phyloP scores from a whole-genome alignment of 2,797 vertebrate species.

The Xenops minutus region DNA sequence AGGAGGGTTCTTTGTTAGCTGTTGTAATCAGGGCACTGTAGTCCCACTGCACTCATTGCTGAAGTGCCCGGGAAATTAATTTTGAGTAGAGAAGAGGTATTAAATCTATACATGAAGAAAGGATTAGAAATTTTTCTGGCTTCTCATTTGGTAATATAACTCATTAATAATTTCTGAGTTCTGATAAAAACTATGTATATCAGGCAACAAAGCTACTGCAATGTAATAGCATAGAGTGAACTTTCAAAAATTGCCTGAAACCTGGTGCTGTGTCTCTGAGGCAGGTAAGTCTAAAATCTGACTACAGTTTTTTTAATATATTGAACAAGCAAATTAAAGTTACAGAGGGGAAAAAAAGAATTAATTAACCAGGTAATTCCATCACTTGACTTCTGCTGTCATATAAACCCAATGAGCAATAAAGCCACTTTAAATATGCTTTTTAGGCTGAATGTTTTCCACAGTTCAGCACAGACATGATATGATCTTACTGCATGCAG shows the following conservation, averaged over 20 bases:
- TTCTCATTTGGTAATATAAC: not conserved
- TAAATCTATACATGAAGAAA: not conserved
- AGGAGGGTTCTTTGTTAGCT: not conserved
- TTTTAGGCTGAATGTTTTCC: not conserved
- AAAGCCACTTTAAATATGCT: not conserved
- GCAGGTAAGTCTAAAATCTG: not conserved
- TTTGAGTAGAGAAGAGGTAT: not conserved
- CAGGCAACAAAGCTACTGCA: not conserved
- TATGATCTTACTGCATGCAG: not conserved
- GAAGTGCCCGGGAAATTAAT: not conserved
- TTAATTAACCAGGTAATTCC: not conserved
- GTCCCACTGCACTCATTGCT: fast-evolving
- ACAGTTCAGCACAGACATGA: not conserved
- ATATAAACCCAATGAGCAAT: not conserved
- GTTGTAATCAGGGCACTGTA: not conserved
- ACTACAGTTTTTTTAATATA: not conserved
- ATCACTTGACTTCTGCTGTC: not conserved
- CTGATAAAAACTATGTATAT: not conserved
- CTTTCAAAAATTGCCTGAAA: not conserved
- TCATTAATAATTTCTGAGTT: not conserved
- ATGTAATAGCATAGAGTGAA: not conserved
- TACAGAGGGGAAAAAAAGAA: fast-evolving
- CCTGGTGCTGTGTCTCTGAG: not conserved
- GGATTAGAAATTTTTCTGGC: not conserved
- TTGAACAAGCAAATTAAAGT: not conserved